Conservation (phyloP, 2,113 vertebrate species). For the Poecilia latipinna region DNA sequence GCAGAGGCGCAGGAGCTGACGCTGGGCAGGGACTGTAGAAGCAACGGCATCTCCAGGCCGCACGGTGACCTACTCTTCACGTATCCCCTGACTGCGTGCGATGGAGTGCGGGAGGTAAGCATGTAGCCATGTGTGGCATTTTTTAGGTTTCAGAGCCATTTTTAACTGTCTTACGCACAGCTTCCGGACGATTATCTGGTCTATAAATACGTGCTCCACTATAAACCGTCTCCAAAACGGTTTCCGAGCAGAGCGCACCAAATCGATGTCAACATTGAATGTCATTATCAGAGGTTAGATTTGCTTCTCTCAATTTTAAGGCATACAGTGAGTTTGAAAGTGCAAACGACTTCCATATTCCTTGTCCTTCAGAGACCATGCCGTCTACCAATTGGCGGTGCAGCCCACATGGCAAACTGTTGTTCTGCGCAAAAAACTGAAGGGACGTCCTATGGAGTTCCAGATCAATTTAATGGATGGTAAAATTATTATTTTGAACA, state of each 20-base stretch:
- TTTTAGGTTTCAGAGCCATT: background rate
- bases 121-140: background rate
- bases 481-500: conserved; percentile 16
- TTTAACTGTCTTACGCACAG: conserved; percentile 40
- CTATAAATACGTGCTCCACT: conserved; percentile 72
- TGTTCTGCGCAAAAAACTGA: conserved; percentile 59
- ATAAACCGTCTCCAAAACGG: conserved; percentile 45
- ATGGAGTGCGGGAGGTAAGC: conserved; percentile 59
- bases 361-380: conserved; percentile 57
- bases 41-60: conserved; percentile 63
- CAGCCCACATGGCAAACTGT: conserved; percentile 68
- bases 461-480: conserved; percentile 75
- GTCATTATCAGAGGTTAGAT: conserved; percentile 71
- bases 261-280: conserved; percentile 66
- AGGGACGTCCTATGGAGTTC: conserved; percentile 50
- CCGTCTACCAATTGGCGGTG: conserved; percentile 68
- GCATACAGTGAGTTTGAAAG: background rate
- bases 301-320: background rate
- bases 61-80: conserved; percentile 74
- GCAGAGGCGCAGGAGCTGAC: conserved; percentile 59
- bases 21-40: conserved; percentile 67
- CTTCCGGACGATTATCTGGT: conserved; percentile 41
- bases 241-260: conserved; percentile 19
- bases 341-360: background rate
- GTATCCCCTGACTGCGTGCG: conserved; percentile 70